Base-by-base conservation (phyloP, 2,888 invertebrate species). In the Bombyx huttoni region DNA sequence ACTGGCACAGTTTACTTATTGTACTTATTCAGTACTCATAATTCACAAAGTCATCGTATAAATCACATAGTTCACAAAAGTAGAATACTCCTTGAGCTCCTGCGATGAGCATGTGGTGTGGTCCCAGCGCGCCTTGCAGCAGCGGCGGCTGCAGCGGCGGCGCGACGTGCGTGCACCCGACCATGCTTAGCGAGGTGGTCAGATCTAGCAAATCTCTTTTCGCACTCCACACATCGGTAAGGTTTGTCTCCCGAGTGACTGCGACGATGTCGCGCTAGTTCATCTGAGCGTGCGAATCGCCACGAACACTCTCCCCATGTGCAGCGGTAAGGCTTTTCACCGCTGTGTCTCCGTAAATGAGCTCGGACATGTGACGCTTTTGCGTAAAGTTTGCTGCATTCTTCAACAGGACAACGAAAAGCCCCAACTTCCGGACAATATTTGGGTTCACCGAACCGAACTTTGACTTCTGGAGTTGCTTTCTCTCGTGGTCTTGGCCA, bases 171-270 rank as follows among this genome's bases (percentile, higher is more conserved):
- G 74, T 96, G 96, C 8, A 96, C 95, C 63, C 94, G 96, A 13
- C 94, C 91, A 78, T 98, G 98, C 78, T 98, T 98, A 34, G 97
- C 92, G 53, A 98, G 90, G 78, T 98, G 98, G 78, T 98, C 98
- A 34, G 97, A 97, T 34, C 98, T 90, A 0, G 97, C 95, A 80
- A 98, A 98, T 57, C 93, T 91, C 80, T 98, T 98, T 50, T 93
- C 91, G 77, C 98, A 98, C 64, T 95, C 91, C 54, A 91, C 90
- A 78, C 98, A 98, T 54, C 93, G 91, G 80, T 98, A 98, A 0
- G 98, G 98, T 78, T 98, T 98, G 57, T 97, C 91, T 0, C 98
- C 98, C 0, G 97, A 97, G 81, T 98, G 98, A n/a, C 97, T 97
- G 58, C 98, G 91, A 52, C 95, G 92, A 76, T 98, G 98, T 14